Percentiles rank a stretch among this genome's conserved stretches.
Evolutionary conservation across 2,113 vertebrate genomes (phyloP).

Genomic region (Lepidiolamprologus cunningtoni): DNA sequence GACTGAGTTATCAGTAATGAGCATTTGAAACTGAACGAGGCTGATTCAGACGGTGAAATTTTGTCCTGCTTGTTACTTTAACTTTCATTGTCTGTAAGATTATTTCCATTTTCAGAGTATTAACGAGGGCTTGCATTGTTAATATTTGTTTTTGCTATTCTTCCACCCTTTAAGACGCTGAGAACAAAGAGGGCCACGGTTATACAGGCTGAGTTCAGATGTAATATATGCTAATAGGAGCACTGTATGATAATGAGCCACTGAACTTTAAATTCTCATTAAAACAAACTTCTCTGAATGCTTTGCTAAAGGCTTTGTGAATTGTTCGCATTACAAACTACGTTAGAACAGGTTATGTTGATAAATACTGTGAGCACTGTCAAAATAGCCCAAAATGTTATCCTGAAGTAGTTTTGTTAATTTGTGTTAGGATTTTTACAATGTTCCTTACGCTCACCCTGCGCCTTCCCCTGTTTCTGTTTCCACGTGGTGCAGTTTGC

Average conservation of each 20-base stretch:
- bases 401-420: conserved; percentile 10
- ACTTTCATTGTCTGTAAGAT: neutral
- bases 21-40: neutral
- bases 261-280: conserved; percentile 49
- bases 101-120: neutral
- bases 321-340: neutral
- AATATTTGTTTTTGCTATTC: neutral
- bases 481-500: neutral
- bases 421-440: neutral
- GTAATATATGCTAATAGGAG: conserved; percentile 37
- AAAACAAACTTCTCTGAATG: conserved; percentile 21
- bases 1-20: neutral
- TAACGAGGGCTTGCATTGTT: neutral
- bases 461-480: neutral
- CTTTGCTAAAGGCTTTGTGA: conserved; percentile 13
- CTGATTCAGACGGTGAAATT: neutral
- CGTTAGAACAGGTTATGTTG: conserved; percentile 1
- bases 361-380: conserved; percentile 10
- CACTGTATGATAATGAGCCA: conserved; percentile 17
- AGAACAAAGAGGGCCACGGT: neutral
- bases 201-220: neutral
- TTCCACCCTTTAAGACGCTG: neutral
- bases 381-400: neutral
- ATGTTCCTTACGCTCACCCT: neutral
- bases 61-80: neutral